These are phyloP conservation scores for Hirudo medicinalis DNA, from an alignment of 1,140 invertebrate genomes.

Conservation along the genomic window DNA sequence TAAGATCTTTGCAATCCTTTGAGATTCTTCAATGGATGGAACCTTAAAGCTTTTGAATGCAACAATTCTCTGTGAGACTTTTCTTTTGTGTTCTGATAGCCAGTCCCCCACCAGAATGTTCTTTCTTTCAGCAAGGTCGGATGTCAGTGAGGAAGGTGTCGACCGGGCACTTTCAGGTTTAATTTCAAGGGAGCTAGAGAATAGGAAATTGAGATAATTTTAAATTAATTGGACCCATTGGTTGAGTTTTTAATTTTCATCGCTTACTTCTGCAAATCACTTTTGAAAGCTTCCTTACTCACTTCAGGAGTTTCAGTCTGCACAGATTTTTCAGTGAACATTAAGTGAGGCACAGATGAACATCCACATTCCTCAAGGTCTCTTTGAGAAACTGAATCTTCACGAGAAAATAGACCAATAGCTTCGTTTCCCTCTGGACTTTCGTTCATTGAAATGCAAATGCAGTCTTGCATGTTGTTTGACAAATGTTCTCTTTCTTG, in stretches of 20 bases:
- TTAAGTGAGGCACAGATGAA: no score
- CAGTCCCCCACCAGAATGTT: not conserved
- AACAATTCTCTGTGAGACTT: not conserved
- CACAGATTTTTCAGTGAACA: no score
- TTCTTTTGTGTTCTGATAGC: not conserved
- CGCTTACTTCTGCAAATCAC: not conserved
- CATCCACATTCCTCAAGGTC: no score
- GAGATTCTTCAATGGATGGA: not conserved
- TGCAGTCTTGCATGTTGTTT: no score
- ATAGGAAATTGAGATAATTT: not conserved
- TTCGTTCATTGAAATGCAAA: no score
- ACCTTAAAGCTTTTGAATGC: slow-evolving; percentile 6
- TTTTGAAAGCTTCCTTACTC: not conserved
- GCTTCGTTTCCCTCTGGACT: no score
- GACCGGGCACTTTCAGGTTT: not conserved
- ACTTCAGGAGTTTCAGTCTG: no score
- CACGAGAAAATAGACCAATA: no score
- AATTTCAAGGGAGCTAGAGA: not conserved
- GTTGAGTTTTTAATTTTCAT: not conserved
- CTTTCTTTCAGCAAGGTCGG: not conserved
- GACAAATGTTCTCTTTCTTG: no score
- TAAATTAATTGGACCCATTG: not conserved
- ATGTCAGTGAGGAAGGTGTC: not conserved
- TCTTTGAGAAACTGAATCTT: no score
- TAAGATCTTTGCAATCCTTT: slow-evolving; percentile 8